phyloP scores from a whole-genome alignment of 2,888 invertebrate species.

The Halictus quadricinctus region DNA sequence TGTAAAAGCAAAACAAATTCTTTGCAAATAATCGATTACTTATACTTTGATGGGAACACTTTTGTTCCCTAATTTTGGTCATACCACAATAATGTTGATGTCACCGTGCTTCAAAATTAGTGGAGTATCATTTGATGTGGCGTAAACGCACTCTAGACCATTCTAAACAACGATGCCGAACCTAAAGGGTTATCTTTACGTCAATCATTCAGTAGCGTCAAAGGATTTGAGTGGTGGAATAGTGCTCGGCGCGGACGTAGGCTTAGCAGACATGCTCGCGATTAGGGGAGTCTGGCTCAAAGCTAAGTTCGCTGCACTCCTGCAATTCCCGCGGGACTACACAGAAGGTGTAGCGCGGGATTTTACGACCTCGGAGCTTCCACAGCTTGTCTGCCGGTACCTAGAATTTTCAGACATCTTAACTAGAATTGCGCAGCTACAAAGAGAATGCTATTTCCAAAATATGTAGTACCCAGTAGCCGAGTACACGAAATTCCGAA shows the following conservation, averaged over 20 bases:
- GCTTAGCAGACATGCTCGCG: background rate
- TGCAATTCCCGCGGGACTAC: background rate
- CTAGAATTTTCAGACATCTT: background rate
- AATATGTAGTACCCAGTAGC: background rate
- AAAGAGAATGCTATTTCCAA: background rate
- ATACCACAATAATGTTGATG: too few relatives aligned
- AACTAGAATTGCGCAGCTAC: background rate
- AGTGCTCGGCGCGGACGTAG: background rate
- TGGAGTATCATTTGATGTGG: background rate
- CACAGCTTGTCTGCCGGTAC: background rate
- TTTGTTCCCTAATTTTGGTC: background rate
- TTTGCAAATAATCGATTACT: too few relatives aligned
- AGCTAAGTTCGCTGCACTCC: background rate
- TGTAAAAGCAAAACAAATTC: too few relatives aligned
- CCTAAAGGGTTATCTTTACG: background rate
- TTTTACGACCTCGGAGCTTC: background rate
- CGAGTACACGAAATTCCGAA: background rate
- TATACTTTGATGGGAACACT: background rate
- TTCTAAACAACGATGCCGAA: background rate
- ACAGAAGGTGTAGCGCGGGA: background rate
- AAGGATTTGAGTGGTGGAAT: constrained; percentile 5
- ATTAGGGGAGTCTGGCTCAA: background rate
- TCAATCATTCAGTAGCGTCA: background rate
- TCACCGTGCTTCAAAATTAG: background rate
- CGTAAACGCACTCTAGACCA: background rate